Percentiles rank a stretch among this genome's conserved stretches.
phyloP scores from a whole-genome alignment of 2,888 invertebrate genomes.

The Phyllotreta cruciferae region DNA sequence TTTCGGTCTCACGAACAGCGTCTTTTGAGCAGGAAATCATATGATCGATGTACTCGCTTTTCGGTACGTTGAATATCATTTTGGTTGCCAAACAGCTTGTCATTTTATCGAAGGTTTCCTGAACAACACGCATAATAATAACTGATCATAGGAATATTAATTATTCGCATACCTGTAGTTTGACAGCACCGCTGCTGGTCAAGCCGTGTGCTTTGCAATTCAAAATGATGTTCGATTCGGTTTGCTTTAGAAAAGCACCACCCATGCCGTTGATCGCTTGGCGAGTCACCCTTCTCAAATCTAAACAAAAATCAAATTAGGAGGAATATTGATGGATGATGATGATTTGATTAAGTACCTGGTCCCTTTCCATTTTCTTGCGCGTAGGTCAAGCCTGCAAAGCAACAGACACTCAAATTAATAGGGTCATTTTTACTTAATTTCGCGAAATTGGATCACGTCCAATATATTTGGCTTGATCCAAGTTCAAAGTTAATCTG shows the following conservation, averaged over 20 bases:
- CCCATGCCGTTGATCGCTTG: conserved; percentile 16
- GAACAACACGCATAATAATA: background rate
- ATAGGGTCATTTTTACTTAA: no score
- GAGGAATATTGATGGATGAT: background rate
- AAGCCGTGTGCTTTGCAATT: conserved; percentile 30
- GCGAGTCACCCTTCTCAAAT: conserved; percentile 23
- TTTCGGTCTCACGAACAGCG: conserved; percentile 21
- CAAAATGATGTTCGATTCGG: conserved; percentile 25
- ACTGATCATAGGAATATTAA: background rate
- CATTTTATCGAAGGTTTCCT: conserved; percentile 27
- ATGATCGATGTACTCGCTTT: conserved; percentile 26
- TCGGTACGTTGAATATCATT: conserved; percentile 19
- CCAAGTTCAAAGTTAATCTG: no score
- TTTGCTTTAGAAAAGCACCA: conserved; percentile 12
- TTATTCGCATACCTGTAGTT: conserved; percentile 25
- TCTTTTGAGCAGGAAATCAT: conserved; percentile 29
- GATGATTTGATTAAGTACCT: conserved; percentile 9
- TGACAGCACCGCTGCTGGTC: background rate
- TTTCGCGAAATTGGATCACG: no score
- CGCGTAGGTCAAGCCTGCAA: conserved; percentile 11
- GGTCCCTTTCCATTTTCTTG: conserved; percentile 8
- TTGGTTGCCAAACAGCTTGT: conserved; percentile 23
- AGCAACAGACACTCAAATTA: background rate
- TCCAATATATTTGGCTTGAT: no score
- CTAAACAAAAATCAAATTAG: conserved; percentile 15